Percentiles rank a stretch among this genome's conserved stretches.
Conservation (phyloP, 2,888 invertebrate genomes). For the Dolomedes plantarius region DNA sequence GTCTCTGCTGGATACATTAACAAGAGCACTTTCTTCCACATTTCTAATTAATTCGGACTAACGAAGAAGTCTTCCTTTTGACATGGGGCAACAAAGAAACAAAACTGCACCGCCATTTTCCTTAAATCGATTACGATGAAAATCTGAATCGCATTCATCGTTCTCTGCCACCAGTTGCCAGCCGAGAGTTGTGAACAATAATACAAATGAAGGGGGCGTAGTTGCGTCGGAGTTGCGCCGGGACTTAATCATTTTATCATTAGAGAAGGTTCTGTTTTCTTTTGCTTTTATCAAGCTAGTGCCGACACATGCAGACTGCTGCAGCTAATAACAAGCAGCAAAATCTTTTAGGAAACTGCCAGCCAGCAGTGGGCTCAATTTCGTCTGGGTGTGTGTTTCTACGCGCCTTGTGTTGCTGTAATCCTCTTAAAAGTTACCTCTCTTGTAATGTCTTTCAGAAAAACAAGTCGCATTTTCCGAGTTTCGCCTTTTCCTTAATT, state of each 20-base stretch:
- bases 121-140: conserved; percentile 71
- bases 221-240: conserved; percentile 50
- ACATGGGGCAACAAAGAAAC: conserved; percentile 45
- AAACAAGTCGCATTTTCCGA: conserved; percentile 68
- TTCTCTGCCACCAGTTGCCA: conserved; percentile 65
- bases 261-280: conserved; percentile 61
- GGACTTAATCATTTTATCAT: conserved; percentile 71
- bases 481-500: conserved; percentile 71
- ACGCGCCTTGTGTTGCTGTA: conserved; percentile 51
- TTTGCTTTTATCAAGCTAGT: conserved; percentile 59
- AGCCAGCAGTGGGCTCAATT: conserved; percentile 47
- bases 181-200: conserved; percentile 39
- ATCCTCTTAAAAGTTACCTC: conserved; percentile 67
- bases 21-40: conserved; percentile 41
- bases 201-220: conserved; percentile 57
- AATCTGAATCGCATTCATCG: conserved; percentile 66
- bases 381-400: conserved; percentile 51
- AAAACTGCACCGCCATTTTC: conserved; percentile 35
- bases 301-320: conserved; percentile 35
- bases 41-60: conserved; percentile 58
- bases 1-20: conserved; percentile 33
- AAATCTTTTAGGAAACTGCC: conserved; percentile 60
- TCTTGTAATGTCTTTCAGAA: conserved; percentile 70
- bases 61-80: conserved; percentile 63
- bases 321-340: conserved; percentile 58